phyloP scores from a whole-genome alignment of 23 tunicate genomes.

The Trididemnum miniatum region DNA sequence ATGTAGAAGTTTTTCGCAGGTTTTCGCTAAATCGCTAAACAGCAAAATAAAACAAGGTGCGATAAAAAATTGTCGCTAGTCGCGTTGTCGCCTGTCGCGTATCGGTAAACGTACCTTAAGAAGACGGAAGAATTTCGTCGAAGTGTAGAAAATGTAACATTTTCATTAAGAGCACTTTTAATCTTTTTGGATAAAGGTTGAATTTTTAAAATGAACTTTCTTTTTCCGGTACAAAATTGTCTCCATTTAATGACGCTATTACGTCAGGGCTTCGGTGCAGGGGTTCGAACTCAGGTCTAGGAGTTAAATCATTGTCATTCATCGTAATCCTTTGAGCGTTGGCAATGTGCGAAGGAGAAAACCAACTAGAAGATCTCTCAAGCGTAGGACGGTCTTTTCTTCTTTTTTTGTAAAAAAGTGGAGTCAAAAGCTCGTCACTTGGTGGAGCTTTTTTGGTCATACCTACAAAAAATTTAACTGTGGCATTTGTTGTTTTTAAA shows the following conservation, averaged over 20 bases:
- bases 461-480: constrained; percentile 41
- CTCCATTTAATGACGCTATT: background rate
- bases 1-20: too few relatives aligned
- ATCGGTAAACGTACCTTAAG: too few relatives aligned
- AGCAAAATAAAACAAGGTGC: too few relatives aligned
- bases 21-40: too few relatives aligned
- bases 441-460: constrained; percentile 26
- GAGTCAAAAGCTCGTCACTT: constrained; percentile 24
- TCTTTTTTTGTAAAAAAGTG: constrained; percentile 8
- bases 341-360: constrained; percentile 18
- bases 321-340: constrained; percentile 21
- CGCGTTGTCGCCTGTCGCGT: too few relatives aligned
- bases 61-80: too few relatives aligned
- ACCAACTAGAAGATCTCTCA: constrained; percentile 72
- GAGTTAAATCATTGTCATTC: background rate
- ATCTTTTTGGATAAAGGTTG: too few relatives aligned
- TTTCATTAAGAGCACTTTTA: too few relatives aligned
- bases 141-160: too few relatives aligned
- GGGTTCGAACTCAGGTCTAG: background rate
- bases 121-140: too few relatives aligned
- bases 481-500: too few relatives aligned
- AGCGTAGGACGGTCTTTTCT: constrained; percentile 15
- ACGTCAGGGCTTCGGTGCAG: constrained; percentile 12
- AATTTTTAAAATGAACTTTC: constrained; percentile 13
- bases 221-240: constrained; percentile 20